A percentile compares a stretch with the other conserved stretches of the same genome.
These are phyloP conservation scores for Pardalotus punctatus DNA, from an alignment of 2,113 vertebrate species.

Conservation along the genomic window DNA sequence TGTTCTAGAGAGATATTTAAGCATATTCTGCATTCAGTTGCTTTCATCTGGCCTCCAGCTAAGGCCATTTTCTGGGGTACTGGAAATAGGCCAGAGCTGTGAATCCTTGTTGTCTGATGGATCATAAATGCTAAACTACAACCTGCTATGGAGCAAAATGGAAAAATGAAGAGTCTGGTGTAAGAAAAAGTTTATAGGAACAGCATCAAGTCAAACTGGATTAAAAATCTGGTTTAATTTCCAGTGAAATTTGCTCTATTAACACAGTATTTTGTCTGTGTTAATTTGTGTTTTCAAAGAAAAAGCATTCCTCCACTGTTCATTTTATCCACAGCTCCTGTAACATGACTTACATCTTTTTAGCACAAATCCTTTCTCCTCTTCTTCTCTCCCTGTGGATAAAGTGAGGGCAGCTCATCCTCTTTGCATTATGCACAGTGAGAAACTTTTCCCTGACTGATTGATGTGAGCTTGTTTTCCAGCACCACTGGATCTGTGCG, in stretches of 20 bases:
- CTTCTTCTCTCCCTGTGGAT: background rate
- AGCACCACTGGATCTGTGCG: background rate
- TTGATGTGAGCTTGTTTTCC: background rate
- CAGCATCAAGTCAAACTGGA: background rate
- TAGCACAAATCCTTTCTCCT: background rate
- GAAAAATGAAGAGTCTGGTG: background rate
- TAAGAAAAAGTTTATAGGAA: background rate
- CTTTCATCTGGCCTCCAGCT: background rate
- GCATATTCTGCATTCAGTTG: background rate
- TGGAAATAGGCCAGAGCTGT: background rate
- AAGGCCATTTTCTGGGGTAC: background rate
- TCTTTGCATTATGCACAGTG: background rate
- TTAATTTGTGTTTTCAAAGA: background rate
- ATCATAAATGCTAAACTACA: background rate
- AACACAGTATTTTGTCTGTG: background rate
- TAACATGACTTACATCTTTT: background rate
- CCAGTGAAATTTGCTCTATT: background rate
- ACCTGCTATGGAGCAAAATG: background rate
- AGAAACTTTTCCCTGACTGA: background rate
- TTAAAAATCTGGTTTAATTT: background rate
- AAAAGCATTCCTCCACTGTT: background rate
- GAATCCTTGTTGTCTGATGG: background rate
- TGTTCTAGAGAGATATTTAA: background rate
- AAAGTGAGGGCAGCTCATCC: background rate
- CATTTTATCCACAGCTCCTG: background rate